These are phyloP conservation scores for Drosophila carrolli DNA, from an alignment of 1,140 invertebrate genomes.

Conservation along the genomic window DNA sequence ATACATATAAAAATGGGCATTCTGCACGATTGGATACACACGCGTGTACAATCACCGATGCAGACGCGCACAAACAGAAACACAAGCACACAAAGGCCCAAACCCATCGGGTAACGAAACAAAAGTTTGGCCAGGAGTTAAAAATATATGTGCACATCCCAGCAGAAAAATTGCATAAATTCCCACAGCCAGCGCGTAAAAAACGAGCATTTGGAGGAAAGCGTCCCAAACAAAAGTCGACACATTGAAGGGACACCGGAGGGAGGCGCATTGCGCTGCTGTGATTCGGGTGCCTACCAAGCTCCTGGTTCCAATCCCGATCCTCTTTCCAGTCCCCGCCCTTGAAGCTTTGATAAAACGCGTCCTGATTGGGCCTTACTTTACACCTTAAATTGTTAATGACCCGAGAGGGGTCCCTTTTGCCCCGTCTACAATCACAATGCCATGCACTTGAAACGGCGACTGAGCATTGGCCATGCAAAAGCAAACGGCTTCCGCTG, in stretches of 20 bases:
- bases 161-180: slow-evolving; percentile 62
- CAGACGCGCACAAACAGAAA: too few relatives aligned
- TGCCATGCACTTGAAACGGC: slow-evolving; percentile 49
- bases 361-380: slow-evolving; percentile 16
- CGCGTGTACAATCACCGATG: slow-evolving; percentile 7
- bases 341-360: slow-evolving; percentile 51
- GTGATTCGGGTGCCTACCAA: slow-evolving; percentile 43
- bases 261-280: slow-evolving; percentile 4
- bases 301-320: not conserved
- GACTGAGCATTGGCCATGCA: slow-evolving; percentile 58
- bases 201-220: slow-evolving; percentile 8
- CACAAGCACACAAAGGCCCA: slow-evolving; percentile 3
- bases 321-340: slow-evolving; percentile 13
- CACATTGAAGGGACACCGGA: slow-evolving; percentile 13
- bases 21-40: slow-evolving; percentile 71
- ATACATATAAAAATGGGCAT: slow-evolving; percentile 75
- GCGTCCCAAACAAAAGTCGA: slow-evolving; percentile 54
- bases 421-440: not conserved
- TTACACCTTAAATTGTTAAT: slow-evolving; percentile 48
- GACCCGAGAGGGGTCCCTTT: slow-evolving; percentile 10
- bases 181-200: slow-evolving; percentile 39
- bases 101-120: slow-evolving; percentile 50
- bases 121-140: slow-evolving; percentile 67
- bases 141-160: slow-evolving; percentile 36
- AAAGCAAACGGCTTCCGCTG: slow-evolving; percentile 43